Evolutionary conservation across 2,113 vertebrate species (phyloP), one percentile per base, ranked within the genome.

Genomic region (Tor tambroides): DNA sequence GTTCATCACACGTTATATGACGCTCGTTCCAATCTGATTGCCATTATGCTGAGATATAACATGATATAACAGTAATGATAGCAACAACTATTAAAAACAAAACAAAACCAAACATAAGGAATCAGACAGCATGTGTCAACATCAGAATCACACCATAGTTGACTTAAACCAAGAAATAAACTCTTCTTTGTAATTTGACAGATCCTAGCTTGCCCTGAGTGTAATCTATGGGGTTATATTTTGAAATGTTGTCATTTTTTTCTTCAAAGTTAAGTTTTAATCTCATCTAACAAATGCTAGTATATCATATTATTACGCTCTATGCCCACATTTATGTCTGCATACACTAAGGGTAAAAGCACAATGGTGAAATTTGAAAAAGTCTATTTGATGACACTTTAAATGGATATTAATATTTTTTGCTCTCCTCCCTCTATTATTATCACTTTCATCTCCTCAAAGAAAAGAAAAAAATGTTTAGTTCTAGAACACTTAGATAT

Each of bases 11-110:
- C 94, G 94, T 87, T 86, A 90, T 90, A 93, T 93, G 93, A 95
- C 89, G 93, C 91, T 95, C 92, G 90, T 90, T 95, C 93, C 93
- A 95, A 94, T 94, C 93, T 92, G 93, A 93, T 95, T 93, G 92
- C 88, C 92, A 94, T 92, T 88, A 77, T 84, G 86, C 88, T 43
- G 46, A 86, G 84, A 80, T 92, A 91, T 54, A 82, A 80, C 83
- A 80, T 85, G 91, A 65, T 85, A 80, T 89, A 89, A 90, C 89
- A 88, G 83, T 71, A 91, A 86, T 86, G 87, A 92, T 59, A 89
- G 91, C 59, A 87, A 91, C 89, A 88, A 89, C 77, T 59, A 86
- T 75, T 78, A 87, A 91, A 51, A 54, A 54, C 51, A 5, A 6
- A 89, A 83, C 54, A 80, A 88, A 84, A 90, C 32, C 4, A 51